Conservation (phyloP, 2,888 invertebrate species). For the Romanomermis culicivorax region DNA sequence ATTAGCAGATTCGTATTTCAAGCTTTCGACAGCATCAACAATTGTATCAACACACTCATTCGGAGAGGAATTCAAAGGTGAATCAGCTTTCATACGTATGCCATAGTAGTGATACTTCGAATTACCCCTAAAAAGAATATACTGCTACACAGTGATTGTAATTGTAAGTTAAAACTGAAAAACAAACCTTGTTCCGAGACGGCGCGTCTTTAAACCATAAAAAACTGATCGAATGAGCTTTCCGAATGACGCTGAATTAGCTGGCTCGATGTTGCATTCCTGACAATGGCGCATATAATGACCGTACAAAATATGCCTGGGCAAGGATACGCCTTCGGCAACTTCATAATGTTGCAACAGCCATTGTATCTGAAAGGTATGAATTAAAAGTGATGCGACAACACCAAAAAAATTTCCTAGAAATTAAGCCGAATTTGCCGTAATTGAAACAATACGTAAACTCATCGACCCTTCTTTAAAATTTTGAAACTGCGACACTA, state of each 20-base stretch:
- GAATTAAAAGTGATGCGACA: no score
- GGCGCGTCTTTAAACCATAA: slow-evolving; percentile 70
- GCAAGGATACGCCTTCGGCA: slow-evolving; percentile 74
- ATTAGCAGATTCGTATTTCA: no score
- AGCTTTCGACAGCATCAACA: no score
- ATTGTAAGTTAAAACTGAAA: no score
- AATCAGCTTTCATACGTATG: slow-evolving; percentile 78
- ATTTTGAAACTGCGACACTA: no score
- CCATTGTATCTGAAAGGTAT: slow-evolving; percentile 53
- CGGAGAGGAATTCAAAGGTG: slow-evolving; percentile 39
- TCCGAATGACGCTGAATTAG: slow-evolving; percentile 97
- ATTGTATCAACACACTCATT: slow-evolving; percentile 24
- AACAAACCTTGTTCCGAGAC: slow-evolving; percentile 67
- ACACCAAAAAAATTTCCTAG: no score
- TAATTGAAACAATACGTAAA: no score
- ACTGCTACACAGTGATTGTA: background rate
- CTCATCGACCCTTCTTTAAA: no score
- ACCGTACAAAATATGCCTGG: slow-evolving; percentile 80
- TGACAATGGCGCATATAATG: slow-evolving; percentile 84
- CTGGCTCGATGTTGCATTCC: slow-evolving; percentile 73
- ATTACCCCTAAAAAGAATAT: slow-evolving; percentile 48
- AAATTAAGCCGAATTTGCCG: no score
- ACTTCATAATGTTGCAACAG: slow-evolving; percentile 92
- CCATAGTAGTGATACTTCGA: slow-evolving; percentile 99
- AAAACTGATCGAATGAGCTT: slow-evolving; percentile 95